Evolutionary conservation across 1,140 invertebrate species (phyloP), one percentile per base, ranked within the genome.

Genomic region (Atta colombica): DNA sequence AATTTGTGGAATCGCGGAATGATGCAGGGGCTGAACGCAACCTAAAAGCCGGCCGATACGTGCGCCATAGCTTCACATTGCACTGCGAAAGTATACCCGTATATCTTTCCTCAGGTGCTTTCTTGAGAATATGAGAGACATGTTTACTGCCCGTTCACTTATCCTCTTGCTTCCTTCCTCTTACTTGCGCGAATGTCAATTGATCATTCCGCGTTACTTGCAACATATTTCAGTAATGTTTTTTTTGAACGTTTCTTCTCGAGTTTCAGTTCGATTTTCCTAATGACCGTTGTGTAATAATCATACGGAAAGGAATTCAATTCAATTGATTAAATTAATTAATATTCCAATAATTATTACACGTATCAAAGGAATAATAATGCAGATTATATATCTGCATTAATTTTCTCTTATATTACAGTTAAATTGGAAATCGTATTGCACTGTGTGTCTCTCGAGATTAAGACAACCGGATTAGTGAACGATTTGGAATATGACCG

Each of bases 71-170:
- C 51, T 85, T 51, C 45, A 18, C 82, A 55, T 66, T 28, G 61
- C 71, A 51, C n/a, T 66, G 86, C 72, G 84, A 89, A 90, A 90
- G 87, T 90, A 74, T 61, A 35, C 77, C 89, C 90, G 68, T 91
- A 91, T 82, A 91, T 91, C 87, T 91, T 81, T 63, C 51, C 65
- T 89, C 88, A 89, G 88, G 81, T 89, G 66, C 89, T 87, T 90
- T 87, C 66, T 63, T 63, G 74, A 66, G 75, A 88, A 88, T 89
- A 88, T 89, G 88, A 89, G 75, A 75, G 69, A 91, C 81, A 81
- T 87, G 89, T 90, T 91, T 91, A 90, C 90, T 65, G 82, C 4
- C n/a, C 60, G 18, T 28, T 66, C 49, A 53, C 10, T 55, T 28
- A 65, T 14, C 35, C 31, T 39, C 68, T 39, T 16, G 45, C 58